Percentiles rank a stretch among this genome's conserved stretches.
phyloP scores from a whole-genome alignment of 2,888 invertebrate species.

The Neocrepidodera transversa region DNA sequence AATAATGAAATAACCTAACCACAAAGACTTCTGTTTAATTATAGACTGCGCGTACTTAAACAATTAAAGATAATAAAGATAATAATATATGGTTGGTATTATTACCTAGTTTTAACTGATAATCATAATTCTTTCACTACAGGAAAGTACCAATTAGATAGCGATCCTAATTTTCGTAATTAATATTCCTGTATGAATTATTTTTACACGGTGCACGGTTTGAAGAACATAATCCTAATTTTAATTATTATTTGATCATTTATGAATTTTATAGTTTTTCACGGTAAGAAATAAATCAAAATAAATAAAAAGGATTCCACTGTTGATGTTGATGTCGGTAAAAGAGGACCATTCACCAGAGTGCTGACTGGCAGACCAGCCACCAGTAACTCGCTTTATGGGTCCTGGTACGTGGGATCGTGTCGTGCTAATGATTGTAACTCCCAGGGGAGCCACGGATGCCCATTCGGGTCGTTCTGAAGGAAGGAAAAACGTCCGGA shows the following conservation, averaged over 20 bases:
- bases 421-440: conserved; percentile 57
- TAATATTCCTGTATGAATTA: too few species aligned
- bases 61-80: not conserved
- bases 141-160: too few species aligned
- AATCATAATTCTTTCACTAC: too few species aligned
- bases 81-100: not conserved
- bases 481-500: conserved; percentile 33
- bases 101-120: too few species aligned
- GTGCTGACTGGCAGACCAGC: conserved; percentile 59
- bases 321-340: conserved; percentile 39
- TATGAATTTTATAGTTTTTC: too few species aligned
- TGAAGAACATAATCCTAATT: too few species aligned
- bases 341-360: conserved; percentile 44
- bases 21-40: too few species aligned
- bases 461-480: conserved; percentile 34
- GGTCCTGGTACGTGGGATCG: conserved; percentile 56
- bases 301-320: conserved; percentile 31
- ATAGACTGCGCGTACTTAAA: not conserved
- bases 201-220: too few species aligned
- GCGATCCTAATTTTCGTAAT: too few species aligned
- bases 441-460: conserved; percentile 51
- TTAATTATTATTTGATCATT: too few species aligned
- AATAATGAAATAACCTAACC: too few species aligned
- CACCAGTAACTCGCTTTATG: conserved; percentile 57
- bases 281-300: conserved; percentile 22